phyloP scores from a whole-genome alignment of 2,888 invertebrate genomes.

The Athetis lepigone region DNA sequence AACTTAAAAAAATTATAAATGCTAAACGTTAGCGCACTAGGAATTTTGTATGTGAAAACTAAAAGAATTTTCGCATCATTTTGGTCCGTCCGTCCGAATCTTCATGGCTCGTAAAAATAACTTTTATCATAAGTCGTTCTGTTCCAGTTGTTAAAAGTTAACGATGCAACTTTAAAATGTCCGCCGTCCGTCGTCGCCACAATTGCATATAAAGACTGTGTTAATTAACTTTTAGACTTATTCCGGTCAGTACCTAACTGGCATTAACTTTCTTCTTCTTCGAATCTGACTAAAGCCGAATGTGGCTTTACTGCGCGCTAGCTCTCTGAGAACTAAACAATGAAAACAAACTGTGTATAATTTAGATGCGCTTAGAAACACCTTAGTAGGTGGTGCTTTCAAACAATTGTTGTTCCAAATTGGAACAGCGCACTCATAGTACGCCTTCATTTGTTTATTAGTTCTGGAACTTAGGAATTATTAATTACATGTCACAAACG shows the following conservation, averaged over 20 bases:
- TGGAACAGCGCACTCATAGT: slow-evolving; percentile 3
- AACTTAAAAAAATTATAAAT: no score
- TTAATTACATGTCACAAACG: neutral
- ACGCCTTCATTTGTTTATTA: slow-evolving; percentile 7
- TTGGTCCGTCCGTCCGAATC: slow-evolving; percentile 44
- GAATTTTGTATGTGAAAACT: neutral
- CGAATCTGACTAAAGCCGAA: slow-evolving; percentile 15
- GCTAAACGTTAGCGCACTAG: no score
- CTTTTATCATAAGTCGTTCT: slow-evolving; percentile 53
- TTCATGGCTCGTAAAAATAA: slow-evolving; percentile 62
- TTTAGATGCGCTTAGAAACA: slow-evolving; percentile 14
- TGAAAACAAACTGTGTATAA: slow-evolving; percentile 34
- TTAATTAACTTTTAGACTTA: slow-evolving; percentile 61
- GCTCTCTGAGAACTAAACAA: slow-evolving; percentile 26
- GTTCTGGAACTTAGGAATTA: neutral
- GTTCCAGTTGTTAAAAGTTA: slow-evolving; percentile 62
- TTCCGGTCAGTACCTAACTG: slow-evolving; percentile 10
- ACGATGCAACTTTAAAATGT: slow-evolving; percentile 58
- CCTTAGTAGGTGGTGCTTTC: slow-evolving; percentile 6
- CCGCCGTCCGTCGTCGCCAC: slow-evolving; percentile 21
- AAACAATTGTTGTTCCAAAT: slow-evolving; percentile 26
- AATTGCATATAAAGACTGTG: slow-evolving; percentile 40
- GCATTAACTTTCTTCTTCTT: neutral
- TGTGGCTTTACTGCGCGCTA: slow-evolving; percentile 4
- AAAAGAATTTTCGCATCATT: neutral